Evolutionary conservation across 2,888 invertebrate species (phyloP), one percentile per base, ranked within the genome.

Genomic region (Dolichomitus sp.): DNA sequence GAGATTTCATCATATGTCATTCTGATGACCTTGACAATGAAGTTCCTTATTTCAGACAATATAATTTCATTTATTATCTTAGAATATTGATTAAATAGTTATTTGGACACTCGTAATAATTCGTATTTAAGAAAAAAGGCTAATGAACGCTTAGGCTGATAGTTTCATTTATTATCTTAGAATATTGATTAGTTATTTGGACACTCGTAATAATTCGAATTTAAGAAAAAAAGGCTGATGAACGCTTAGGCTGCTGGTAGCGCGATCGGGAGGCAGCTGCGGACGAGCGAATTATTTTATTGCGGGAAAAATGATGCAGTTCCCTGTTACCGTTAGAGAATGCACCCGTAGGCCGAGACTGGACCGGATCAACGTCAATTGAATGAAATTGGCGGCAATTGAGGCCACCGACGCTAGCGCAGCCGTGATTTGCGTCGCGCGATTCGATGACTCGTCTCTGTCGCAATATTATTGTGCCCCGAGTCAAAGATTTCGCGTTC

Each of bases 341-440:
- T 52, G 45, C 68, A 52, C 72, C 70, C 68, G 17, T 79, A 61
- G 52, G 0, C 7, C 52, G 52, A 69, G 42, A 52, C 72, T 50
- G 69, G 9, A 79, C 74, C 76, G 81, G 80, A 82, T 82, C 79
- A 81, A 65, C 85, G 87, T 70, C 89, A 92, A 92, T 92, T 92
- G 92, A 80, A 84, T 85, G 85, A 86, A 92, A 93, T 93, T 92
- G 90, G 81, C 88, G 87, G 83, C 91, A 93, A 93, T 93, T 93
- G 91, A 88, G 90, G 89, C 83, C 89, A 88, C 84, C 78, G 87
- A 83, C 52, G 68, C 66, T 68, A 30, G 84, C 76, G 81, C 78
- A 77, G 87, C 87, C 87, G 91, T 91, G 92, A 92, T 92, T 92
- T 84, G 83, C 87, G 87, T 85, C 75, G 81, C 78, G 83, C 83